These are phyloP conservation scores for Tursiops truncatus DNA, from an alignment of 2,113 vertebrate genomes.

Conservation along the genomic window DNA sequence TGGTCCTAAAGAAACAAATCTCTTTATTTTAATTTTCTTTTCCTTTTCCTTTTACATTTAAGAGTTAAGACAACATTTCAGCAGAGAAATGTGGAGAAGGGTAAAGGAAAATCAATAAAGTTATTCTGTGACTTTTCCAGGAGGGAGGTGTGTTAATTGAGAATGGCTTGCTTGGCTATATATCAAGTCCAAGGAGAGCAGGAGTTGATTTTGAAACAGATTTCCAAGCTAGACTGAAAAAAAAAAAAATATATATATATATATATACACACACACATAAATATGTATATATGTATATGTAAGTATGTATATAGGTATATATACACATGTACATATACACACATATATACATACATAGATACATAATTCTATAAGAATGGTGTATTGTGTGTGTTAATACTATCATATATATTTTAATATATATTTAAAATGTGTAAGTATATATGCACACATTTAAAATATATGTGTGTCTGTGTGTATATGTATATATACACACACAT, in stretches of 20 bases:
- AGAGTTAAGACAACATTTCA: conserved; percentile 61
- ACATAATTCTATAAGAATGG: background rate
- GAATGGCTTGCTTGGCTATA: conserved; percentile 71
- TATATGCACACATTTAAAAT: background rate
- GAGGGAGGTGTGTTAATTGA: conserved; percentile 70
- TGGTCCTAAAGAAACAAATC: background rate
- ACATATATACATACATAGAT: background rate
- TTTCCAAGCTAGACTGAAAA: conserved; percentile 64
- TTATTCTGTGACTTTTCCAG: conserved; percentile 76
- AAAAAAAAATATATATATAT: background rate
- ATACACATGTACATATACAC: background rate
- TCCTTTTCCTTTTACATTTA: conserved; percentile 64
- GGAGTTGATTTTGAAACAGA: conserved; percentile 75
- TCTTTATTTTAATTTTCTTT: conserved; percentile 36
- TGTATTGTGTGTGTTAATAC: background rate
- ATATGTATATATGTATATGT: background rate
- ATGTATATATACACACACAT: background rate
- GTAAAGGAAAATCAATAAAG: conserved; percentile 73
- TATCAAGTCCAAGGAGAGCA: conserved; percentile 62
- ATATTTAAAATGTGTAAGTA: background rate
- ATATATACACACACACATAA: background rate
- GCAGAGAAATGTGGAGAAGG: conserved; percentile 57
- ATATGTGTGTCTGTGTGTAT: too few species aligned
- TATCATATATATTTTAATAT: background rate
- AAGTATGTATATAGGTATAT: too few species aligned